Conservation (phyloP, 1,140 invertebrate genomes). For the Cotesia typhae region DNA sequence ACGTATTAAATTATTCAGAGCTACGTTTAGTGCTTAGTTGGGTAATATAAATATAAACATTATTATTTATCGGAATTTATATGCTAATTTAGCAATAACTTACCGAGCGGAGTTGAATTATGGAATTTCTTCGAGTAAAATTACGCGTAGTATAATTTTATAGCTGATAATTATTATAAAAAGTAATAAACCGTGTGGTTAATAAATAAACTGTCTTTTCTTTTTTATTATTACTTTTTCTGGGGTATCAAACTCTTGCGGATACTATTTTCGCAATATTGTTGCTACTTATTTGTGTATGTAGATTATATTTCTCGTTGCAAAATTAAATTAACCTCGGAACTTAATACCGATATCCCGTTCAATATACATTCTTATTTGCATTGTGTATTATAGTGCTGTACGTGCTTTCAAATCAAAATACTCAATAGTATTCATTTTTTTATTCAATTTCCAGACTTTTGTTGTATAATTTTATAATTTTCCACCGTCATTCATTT, state of each 20-base stretch:
- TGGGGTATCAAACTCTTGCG: conserved; percentile 10
- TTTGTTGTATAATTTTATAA: conserved; percentile 39
- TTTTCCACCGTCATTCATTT: too few relatives aligned
- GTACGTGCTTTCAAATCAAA: conserved; percentile 58
- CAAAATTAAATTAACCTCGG: conserved; percentile 38
- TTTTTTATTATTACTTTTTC: neutral
- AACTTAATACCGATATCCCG: conserved; percentile 46
- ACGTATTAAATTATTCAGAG: too few relatives aligned
- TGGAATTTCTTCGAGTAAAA: too few relatives aligned
- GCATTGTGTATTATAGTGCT: conserved; percentile 13
- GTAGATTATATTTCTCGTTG: conserved; percentile 3
- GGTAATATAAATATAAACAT: neutral
- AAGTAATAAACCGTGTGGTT: neutral
- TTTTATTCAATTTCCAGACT: conserved; percentile 14
- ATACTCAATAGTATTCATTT: conserved; percentile 51
- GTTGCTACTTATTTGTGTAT: conserved; percentile 36
- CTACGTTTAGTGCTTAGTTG: too few relatives aligned
- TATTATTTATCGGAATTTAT: neutral
- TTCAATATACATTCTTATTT: conserved; percentile 34
- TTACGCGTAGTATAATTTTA: neutral
- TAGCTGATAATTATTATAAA: too few relatives aligned
- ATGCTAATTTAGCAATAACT: neutral
- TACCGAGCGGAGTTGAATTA: too few relatives aligned
- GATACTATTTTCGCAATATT: too few relatives aligned
- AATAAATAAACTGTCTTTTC: neutral